phyloP scores from a whole-genome alignment of 2,888 invertebrate species.

The Scrobipalpa costella region DNA sequence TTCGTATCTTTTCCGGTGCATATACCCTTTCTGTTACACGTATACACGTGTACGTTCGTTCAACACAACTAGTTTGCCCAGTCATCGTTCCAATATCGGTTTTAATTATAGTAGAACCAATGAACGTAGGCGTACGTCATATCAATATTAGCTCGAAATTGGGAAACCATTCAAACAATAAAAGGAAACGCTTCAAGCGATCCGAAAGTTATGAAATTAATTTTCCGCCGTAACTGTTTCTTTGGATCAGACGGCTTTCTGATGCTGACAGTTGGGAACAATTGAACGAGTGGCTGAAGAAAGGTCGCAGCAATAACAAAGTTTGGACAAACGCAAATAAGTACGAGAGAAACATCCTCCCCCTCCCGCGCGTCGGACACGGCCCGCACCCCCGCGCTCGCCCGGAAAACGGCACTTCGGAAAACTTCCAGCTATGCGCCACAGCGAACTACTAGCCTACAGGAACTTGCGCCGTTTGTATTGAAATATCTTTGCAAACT shows the following conservation, averaged over 20 bases:
- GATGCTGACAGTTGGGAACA: constrained; percentile 12
- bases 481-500: constrained; percentile 21
- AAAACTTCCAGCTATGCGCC: constrained; percentile 19
- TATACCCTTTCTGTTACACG: too few relatives aligned
- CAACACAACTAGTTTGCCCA: constrained; percentile 1
- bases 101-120: constrained; percentile 6
- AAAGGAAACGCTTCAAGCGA: not conserved
- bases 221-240: constrained; percentile 8
- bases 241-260: not conserved
- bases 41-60: not conserved
- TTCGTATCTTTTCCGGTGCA: too few relatives aligned
- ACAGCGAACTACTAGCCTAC: constrained; percentile 14
- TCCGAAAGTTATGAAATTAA: constrained; percentile 13
- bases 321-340: not conserved
- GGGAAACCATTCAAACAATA: constrained; percentile 2
- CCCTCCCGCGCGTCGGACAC: not conserved
- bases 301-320: not conserved
- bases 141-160: constrained; percentile 6
- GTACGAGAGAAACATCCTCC: not conserved
- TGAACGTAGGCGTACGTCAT: not conserved
- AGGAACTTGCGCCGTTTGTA: constrained; percentile 18
- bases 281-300: not conserved
- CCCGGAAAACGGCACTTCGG: constrained; percentile 16
- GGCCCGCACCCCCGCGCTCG: not conserved
- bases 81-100: constrained; percentile 10